phyloP scores from a whole-genome alignment of 2,888 invertebrate species.

The Tanypteryx hageni region DNA sequence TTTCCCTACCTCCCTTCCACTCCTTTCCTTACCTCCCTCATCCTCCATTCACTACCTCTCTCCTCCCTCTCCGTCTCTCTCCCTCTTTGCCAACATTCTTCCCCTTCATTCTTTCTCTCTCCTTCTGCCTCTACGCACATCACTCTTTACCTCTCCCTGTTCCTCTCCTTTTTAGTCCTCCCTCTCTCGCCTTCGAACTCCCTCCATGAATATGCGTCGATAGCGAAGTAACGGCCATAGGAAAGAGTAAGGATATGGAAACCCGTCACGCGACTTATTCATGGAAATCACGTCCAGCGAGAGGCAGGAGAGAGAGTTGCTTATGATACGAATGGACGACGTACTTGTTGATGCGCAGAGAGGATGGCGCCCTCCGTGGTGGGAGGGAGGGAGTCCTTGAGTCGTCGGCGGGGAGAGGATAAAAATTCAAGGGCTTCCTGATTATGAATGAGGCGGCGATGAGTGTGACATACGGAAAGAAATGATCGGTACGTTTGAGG shows the following conservation, averaged over 20 bases:
- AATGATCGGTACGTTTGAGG: too few relatives aligned
- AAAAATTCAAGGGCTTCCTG: too few relatives aligned
- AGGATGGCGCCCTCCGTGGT: not conserved
- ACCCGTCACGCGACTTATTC: slow-evolving; percentile 33
- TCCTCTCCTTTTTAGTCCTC: not conserved
- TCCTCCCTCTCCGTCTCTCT: not conserved
- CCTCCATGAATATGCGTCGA: slow-evolving; percentile 33
- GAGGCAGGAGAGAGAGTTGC: not conserved
- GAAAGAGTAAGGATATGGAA: not conserved
- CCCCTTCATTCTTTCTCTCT: not conserved
- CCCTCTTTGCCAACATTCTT: not conserved
- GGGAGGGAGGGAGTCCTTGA: not conserved
- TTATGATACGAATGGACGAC: not conserved
- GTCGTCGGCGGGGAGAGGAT: not conserved
- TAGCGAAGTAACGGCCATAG: not conserved
- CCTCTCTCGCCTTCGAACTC: not conserved
- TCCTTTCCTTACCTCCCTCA: too few relatives aligned
- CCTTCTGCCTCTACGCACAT: not conserved
- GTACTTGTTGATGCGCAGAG: slow-evolving; percentile 16
- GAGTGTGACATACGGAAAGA: not conserved
- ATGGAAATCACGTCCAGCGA: slow-evolving; percentile 20
- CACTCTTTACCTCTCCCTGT: not conserved
- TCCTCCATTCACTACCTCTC: not conserved
- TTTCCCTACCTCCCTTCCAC: not conserved
- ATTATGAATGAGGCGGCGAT: too few relatives aligned